Evolutionary conservation across 2,113 vertebrate genomes (phyloP).

Genomic region (Dolichotis patagonum): DNA sequence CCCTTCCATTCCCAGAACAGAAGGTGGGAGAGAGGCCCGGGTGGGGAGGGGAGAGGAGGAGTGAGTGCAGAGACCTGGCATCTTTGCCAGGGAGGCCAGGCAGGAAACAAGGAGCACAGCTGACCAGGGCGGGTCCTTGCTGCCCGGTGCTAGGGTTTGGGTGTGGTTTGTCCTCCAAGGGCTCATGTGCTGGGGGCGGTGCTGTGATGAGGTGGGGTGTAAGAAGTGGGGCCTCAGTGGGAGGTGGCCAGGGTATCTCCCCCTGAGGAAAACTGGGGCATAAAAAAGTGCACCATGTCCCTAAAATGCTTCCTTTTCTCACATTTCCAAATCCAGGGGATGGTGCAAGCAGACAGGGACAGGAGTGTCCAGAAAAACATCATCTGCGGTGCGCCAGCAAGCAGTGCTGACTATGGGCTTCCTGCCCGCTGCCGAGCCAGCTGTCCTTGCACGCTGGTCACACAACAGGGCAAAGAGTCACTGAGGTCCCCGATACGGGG

Average conservation of each 20-base stretch:
- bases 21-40: background rate
- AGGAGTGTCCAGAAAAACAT: background rate
- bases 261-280: background rate
- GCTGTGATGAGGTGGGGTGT: background rate
- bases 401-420: background rate
- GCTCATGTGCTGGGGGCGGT: background rate
- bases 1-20: background rate
- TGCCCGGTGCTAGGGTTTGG: rapidly evolving
- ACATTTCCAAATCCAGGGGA: background rate
- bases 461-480: background rate
- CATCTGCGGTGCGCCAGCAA: background rate
- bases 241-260: background rate
- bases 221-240: background rate
- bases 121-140: background rate
- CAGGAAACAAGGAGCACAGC: background rate
- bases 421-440: background rate
- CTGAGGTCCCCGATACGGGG: background rate
- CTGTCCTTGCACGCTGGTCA: background rate
- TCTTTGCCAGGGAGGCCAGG: background rate
- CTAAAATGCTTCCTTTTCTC: background rate
- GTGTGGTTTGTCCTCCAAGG: background rate
- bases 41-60: background rate
- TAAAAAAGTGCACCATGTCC: background rate
- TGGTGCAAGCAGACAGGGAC: background rate
- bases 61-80: background rate